A percentile compares a stretch with the other conserved stretches of the same genome.
phyloP scores from a whole-genome alignment of 2,888 invertebrate species.

The Plebejus melissa region DNA sequence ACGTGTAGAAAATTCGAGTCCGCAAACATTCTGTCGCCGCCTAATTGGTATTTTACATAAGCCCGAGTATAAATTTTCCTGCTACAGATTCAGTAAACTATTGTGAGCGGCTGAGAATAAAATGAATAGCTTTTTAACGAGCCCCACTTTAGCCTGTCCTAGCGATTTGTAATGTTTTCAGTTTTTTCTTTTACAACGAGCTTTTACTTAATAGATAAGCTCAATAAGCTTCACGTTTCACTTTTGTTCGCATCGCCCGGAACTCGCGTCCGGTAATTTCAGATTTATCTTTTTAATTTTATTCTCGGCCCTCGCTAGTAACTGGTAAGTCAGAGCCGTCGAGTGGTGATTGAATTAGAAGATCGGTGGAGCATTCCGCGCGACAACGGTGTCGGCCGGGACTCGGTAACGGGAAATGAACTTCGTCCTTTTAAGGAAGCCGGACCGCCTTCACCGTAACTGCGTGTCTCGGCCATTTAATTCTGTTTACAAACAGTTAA shows the following conservation, averaged over 20 bases:
- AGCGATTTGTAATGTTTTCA: conserved; percentile 1
- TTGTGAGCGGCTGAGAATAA: background rate
- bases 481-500: conserved; percentile 48
- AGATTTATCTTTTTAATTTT: conserved; percentile 12
- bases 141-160: background rate
- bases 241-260: background rate
- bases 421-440: conserved; percentile 67
- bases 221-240: conserved; percentile 8
- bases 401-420: conserved; percentile 62
- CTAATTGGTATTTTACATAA: conserved; percentile 17
- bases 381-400: conserved; percentile 57
- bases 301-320: background rate
- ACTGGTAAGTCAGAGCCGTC: background rate
- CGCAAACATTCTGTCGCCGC: conserved; percentile 15
- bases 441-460: conserved; percentile 47
- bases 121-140: conserved; percentile 4
- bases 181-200: background rate
- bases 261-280: conserved; percentile 6
- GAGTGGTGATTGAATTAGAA: conserved; percentile 24
- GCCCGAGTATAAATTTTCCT: background rate
- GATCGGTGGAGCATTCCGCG: conserved; percentile 43
- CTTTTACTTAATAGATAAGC: conserved; percentile 12
- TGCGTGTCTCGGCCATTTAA: conserved; percentile 43
- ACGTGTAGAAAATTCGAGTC: conserved; percentile 12
- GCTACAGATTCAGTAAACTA: conserved; percentile 7